Percentiles rank a stretch among this genome's conserved stretches.
Conservation (phyloP, 1,140 invertebrate species). For the Cotesia chilonis region DNA sequence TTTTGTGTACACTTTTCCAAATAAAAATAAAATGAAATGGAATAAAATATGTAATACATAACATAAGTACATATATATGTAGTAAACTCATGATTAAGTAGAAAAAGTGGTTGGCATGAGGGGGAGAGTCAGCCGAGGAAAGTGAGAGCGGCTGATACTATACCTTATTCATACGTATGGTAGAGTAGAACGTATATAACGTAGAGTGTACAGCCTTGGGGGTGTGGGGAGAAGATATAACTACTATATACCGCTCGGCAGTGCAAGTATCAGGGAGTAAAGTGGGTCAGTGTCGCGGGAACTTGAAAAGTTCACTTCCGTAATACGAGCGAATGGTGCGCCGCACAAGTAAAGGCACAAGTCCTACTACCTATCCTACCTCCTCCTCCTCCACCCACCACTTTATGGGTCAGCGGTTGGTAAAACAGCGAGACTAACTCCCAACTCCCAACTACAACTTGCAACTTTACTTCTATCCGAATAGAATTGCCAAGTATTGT, state of each 20-base stretch:
- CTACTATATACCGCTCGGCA: slow-evolving; percentile 25
- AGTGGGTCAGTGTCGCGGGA: slow-evolving; percentile 66
- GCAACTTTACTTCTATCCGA: too few species aligned
- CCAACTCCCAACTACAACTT: too few species aligned
- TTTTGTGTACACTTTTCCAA: not conserved
- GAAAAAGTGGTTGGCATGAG: slow-evolving; percentile 19
- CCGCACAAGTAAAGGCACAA: slow-evolving; percentile 26
- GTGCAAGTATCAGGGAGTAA: slow-evolving; percentile 54
- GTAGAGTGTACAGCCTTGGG: slow-evolving; percentile 10
- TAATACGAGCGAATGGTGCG: slow-evolving; percentile 61
- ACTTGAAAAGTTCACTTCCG: slow-evolving; percentile 67
- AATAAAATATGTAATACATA: slow-evolving; percentile 13
- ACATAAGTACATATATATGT: too few species aligned
- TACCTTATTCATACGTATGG: slow-evolving; percentile 24
- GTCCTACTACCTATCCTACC: slow-evolving; percentile 43
- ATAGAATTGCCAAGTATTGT: too few species aligned
- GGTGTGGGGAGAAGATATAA: slow-evolving; percentile 31
- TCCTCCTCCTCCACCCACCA: slow-evolving; percentile 51
- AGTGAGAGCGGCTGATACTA: slow-evolving; percentile 31
- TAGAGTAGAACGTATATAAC: too few species aligned
- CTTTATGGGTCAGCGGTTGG: slow-evolving; percentile 54
- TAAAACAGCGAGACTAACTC: slow-evolving; percentile 49
- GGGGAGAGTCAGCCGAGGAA: slow-evolving; percentile 21
- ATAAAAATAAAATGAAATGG: slow-evolving; percentile 29
- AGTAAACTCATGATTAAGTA: slow-evolving; percentile 28